These are phyloP conservation scores for Neolamprologus devosi DNA, from an alignment of 2,113 vertebrate genomes.

Conservation along the genomic window DNA sequence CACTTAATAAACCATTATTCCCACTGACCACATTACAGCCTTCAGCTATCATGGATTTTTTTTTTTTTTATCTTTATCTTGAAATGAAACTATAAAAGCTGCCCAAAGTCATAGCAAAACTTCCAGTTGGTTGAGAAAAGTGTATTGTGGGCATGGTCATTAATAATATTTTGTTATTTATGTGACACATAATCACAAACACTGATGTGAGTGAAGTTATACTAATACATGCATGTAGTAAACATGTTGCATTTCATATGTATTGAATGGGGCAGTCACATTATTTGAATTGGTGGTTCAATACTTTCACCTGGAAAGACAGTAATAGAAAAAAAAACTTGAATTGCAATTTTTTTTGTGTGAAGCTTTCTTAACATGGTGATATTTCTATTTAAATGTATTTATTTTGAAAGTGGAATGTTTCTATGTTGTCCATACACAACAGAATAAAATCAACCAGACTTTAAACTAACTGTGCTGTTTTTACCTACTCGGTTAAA, in stretches of 20 bases:
- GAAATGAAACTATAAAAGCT: neutral
- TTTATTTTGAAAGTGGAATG: constrained; percentile 3
- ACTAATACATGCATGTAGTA: neutral
- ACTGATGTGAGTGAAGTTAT: neutral
- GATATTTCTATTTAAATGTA: neutral
- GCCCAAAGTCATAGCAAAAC: neutral
- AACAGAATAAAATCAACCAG: constrained; percentile 14
- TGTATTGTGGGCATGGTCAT: neutral
- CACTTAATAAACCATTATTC: neutral
- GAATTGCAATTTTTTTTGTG: neutral
- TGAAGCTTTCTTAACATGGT: neutral
- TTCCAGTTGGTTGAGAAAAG: neutral
- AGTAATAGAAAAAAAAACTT: neutral
- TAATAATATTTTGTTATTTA: neutral
- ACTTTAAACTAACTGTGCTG: neutral
- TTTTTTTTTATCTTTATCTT: neutral
- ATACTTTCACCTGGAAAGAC: neutral
- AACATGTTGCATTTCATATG: neutral
- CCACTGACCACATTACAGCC: neutral
- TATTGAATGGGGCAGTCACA: neutral
- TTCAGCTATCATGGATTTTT: neutral
- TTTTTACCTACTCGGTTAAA: neutral
- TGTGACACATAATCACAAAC: neutral
- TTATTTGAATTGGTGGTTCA: neutral
- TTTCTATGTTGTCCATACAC: neutral